phyloP scores from a whole-genome alignment of 2,888 invertebrate genomes.

The Plagiodera versicolora region DNA sequence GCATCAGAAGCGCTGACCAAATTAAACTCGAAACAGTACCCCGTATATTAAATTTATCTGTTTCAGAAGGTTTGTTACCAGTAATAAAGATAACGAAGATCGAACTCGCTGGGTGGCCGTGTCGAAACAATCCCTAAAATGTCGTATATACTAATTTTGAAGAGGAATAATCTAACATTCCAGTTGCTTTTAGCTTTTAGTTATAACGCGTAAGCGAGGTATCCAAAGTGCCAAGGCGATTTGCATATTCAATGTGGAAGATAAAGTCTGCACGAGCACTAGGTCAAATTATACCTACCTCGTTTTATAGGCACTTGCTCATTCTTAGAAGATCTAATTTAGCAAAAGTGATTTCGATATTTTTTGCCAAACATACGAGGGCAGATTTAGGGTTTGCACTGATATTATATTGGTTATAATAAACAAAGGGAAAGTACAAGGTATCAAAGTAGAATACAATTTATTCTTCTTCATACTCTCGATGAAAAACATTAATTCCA shows the following conservation, averaged over 20 bases:
- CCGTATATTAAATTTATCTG: slow-evolving; percentile 46
- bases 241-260: slow-evolving; percentile 33
- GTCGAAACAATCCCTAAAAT: slow-evolving; percentile 45
- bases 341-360: too few relatives aligned
- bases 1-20: slow-evolving; percentile 28
- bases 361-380: too few relatives aligned
- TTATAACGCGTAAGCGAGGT: slow-evolving; percentile 27
- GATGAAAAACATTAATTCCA: too few relatives aligned
- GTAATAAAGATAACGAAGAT: slow-evolving; percentile 45
- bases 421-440: too few relatives aligned
- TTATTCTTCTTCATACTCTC: too few relatives aligned
- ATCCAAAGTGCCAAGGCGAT: slow-evolving; percentile 26
- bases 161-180: slow-evolving; percentile 41
- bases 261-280: slow-evolving; percentile 1
- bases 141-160: slow-evolving; percentile 43
- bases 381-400: too few relatives aligned
- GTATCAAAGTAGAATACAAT: too few relatives aligned
- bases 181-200: slow-evolving; percentile 33
- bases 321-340: too few relatives aligned
- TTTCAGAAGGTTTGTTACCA: slow-evolving; percentile 45
- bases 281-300: background rate
- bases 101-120: slow-evolving; percentile 43
- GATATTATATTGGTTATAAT: too few relatives aligned
- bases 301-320: background rate
- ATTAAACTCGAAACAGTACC: slow-evolving; percentile 37